Evolutionary conservation across 2,888 invertebrate genomes (phyloP).

Genomic region (Yponomeuta sedellus): DNA sequence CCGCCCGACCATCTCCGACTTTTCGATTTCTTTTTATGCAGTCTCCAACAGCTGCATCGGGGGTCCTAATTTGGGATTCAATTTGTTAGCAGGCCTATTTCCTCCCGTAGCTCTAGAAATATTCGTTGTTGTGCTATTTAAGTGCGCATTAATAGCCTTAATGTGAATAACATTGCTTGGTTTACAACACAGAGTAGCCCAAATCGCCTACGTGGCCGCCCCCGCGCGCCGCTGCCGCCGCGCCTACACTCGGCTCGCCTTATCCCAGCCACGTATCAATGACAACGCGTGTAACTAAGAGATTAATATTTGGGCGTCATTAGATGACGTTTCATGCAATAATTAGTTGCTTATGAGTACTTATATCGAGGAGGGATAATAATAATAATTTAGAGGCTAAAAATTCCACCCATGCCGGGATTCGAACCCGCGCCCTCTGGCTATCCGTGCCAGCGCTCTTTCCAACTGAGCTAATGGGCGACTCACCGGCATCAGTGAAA

Average conservation of each 20-base stretch:
- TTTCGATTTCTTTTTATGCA: not conserved
- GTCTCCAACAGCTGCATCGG: not conserved
- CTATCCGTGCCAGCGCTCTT: too few species aligned
- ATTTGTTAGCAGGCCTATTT: too few species aligned
- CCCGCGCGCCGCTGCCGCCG: constrained; percentile 28
- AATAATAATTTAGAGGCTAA: too few species aligned
- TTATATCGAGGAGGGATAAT: too few species aligned
- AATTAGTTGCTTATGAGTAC: too few species aligned
- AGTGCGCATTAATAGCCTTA: constrained; percentile 45
- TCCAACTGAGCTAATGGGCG: too few species aligned
- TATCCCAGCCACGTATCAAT: not conserved
- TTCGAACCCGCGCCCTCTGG: too few species aligned
- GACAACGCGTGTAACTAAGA: not conserved
- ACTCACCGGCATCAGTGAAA: too few species aligned
- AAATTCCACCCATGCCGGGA: too few species aligned
- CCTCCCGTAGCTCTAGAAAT: not conserved
- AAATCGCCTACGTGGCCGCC: constrained; percentile 44
- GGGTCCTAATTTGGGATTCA: not conserved
- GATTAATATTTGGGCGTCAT: not conserved
- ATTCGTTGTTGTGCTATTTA: not conserved
- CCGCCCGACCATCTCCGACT: constrained; percentile 36
- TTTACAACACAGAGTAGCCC: constrained; percentile 22
- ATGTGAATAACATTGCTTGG: constrained; percentile 44
- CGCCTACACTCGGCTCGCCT: constrained; percentile 19
- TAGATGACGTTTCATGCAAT: not conserved